A percentile compares a stretch with the other conserved stretches of the same genome.
Conservation (phyloP, 2,888 invertebrate species). For the Helicoverpa assulta region DNA sequence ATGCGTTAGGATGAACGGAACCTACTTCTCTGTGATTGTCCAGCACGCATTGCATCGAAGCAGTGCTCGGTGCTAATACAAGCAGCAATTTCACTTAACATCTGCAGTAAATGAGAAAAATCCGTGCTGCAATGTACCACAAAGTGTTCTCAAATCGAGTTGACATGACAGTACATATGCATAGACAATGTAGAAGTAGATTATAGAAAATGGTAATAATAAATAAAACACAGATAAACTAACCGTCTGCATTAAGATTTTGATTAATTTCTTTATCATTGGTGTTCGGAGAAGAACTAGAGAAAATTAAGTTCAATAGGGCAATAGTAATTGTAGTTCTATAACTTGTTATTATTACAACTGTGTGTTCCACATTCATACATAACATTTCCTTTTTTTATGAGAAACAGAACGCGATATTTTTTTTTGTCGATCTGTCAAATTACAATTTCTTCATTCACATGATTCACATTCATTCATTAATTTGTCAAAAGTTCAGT, state of each 20-base stretch:
- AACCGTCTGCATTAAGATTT: neutral
- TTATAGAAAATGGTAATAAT: no score
- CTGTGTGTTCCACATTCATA: no score
- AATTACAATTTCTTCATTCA: no score
- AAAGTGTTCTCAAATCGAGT: conserved; percentile 36
- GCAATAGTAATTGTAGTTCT: no score
- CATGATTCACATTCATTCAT: no score
- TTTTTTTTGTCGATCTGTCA: no score
- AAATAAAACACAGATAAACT: neutral
- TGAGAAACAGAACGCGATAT: no score
- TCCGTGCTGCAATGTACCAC: conserved; percentile 44
- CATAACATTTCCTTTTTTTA: no score
- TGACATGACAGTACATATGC: conserved; percentile 26
- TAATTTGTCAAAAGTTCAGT: no score
- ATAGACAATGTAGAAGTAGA: neutral
- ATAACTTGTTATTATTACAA: no score
- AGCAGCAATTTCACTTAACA: conserved; percentile 76
- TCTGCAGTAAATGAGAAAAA: conserved; percentile 75
- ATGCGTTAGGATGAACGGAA: conserved; percentile 81
- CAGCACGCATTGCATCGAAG: conserved; percentile 81
- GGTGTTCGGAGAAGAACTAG: no score
- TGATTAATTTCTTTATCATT: neutral
- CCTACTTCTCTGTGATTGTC: conserved; percentile 75
- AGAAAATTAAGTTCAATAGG: no score
- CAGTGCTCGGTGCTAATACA: conserved; percentile 68